Base-by-base conservation (phyloP, 2,113 vertebrate genomes). In the Mungos mungo region DNA sequence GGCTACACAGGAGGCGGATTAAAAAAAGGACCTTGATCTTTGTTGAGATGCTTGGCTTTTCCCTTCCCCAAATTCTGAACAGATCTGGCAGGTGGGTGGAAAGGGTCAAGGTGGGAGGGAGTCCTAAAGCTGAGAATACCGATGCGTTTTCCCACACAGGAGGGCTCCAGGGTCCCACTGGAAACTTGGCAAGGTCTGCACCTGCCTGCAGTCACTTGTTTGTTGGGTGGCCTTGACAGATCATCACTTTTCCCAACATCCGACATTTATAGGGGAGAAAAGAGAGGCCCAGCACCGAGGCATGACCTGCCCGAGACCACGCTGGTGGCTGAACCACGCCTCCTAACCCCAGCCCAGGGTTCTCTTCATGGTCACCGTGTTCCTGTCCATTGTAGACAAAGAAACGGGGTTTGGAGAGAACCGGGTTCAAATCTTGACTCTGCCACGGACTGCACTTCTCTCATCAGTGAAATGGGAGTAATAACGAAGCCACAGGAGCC, bases 401-500 rank as follows among this genome's bases (percentile, higher is more conserved):
- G 23, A 68, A 72, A 27, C 3, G 27, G 4, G 45, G 13, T 25
- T 60, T 63, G 47, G 35, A 29, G 83, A 82, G 81, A 86, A 66
- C 35, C 21, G 52, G 29, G n/a, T 88, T 84, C 19, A 31, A 90
- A 91, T 50, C 21, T 41, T 8, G 25, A 60, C 60, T 57, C 45
- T n/a, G 45, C 54, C 31, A 15, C 14, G 31, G n/a, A 82, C 79
- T 29, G 29, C 7, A 11, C 21, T 18, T 68, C 27, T n/a, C 83
- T 95, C 16, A 10, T 8, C 4, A 23, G 33, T 10, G 29, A 95
- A 57, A 82, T 9, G 23, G 41, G 85, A 13, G 63, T 21, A 9
- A 1, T 1, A 31, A 76, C 0, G 0, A 27, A n/a, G 47, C 16
- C 14, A 2, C n/a, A 47, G 0, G 3, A 3, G 15, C 16, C 35